Percentiles rank a stretch among this genome's conserved stretches.
Conservation (phyloP, 2,797 vertebrate species). For the Sciurus carolinensis region DNA sequence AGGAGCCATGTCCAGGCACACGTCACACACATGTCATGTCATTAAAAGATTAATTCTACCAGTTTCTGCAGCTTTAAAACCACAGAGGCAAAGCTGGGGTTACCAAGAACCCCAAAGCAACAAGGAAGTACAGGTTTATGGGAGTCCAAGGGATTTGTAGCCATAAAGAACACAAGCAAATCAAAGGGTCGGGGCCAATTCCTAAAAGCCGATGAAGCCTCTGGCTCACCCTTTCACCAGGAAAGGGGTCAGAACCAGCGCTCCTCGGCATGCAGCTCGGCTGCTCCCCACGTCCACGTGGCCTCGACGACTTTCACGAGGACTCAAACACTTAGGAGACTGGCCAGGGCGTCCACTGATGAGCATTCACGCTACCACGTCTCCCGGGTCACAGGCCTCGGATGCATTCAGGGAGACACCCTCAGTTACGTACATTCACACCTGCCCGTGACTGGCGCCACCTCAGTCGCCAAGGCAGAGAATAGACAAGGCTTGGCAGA, state of each 20-base stretch:
- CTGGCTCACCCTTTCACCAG: slow-evolving; percentile 16
- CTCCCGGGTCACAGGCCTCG: background rate
- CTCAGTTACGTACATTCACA: rapidly evolving
- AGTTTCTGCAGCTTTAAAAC: slow-evolving; percentile 84
- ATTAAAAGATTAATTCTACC: slow-evolving; percentile 54
- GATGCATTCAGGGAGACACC: background rate
- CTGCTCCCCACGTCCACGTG: background rate
- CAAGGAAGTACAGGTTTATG: slow-evolving; percentile 78
- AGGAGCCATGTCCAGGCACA: background rate
- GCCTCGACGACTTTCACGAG: background rate
- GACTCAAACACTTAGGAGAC: background rate
- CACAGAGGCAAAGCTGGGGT: slow-evolving; percentile 78
- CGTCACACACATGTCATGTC: background rate
- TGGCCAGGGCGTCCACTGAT: background rate
- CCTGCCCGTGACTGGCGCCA: background rate
- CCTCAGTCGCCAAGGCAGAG: background rate
- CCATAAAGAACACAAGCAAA: slow-evolving; percentile 61
- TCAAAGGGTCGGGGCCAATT: slow-evolving; percentile 64
- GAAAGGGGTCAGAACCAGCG: background rate
- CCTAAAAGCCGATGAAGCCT: slow-evolving; percentile 38
- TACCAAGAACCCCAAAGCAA: slow-evolving; percentile 81
- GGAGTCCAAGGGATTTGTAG: slow-evolving; percentile 81
- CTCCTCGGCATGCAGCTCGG: background rate
- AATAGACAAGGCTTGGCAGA: background rate
- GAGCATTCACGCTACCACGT: background rate